phyloP scores from a whole-genome alignment of 2,888 invertebrate genomes.

The Cantharis rustica region DNA sequence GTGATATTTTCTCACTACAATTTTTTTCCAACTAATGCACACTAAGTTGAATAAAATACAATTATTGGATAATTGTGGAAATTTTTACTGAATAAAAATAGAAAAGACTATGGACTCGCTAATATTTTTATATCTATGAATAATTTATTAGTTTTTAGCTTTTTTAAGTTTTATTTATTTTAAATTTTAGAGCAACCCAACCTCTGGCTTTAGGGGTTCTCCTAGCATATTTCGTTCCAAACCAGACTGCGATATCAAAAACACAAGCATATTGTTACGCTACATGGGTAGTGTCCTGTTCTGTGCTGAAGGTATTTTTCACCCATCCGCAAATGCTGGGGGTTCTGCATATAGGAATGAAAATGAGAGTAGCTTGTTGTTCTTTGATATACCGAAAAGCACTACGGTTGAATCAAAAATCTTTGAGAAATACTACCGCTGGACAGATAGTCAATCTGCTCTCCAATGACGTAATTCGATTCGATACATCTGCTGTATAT shows the following conservation, averaged over 20 bases:
- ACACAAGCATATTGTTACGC: slow-evolving; percentile 79
- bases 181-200: slow-evolving; percentile 47
- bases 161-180: neutral
- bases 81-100: too few relatives aligned
- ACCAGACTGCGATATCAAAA: slow-evolving; percentile 44
- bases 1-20: neutral
- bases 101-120: too few relatives aligned
- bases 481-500: slow-evolving; percentile 81
- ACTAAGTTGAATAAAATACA: too few relatives aligned
- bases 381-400: slow-evolving; percentile 82
- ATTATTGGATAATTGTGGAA: too few relatives aligned
- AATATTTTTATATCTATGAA: too few relatives aligned
- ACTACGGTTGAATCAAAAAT: slow-evolving; percentile 62
- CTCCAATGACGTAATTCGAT: slow-evolving; percentile 92
- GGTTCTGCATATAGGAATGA: slow-evolving; percentile 80
- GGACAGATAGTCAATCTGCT: slow-evolving; percentile 85
- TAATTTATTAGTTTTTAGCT: neutral
- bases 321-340: slow-evolving; percentile 94
- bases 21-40: neutral
- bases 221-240: slow-evolving; percentile 64
- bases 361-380: slow-evolving; percentile 81
- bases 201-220: slow-evolving; percentile 66
- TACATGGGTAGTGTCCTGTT: slow-evolving; percentile 73
- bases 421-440: slow-evolving; percentile 75
- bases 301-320: slow-evolving; percentile 75